Percentiles rank a stretch among this genome's conserved stretches.
phyloP scores from a whole-genome alignment of 2,113 vertebrate species.

The Guaruba guarouba region DNA sequence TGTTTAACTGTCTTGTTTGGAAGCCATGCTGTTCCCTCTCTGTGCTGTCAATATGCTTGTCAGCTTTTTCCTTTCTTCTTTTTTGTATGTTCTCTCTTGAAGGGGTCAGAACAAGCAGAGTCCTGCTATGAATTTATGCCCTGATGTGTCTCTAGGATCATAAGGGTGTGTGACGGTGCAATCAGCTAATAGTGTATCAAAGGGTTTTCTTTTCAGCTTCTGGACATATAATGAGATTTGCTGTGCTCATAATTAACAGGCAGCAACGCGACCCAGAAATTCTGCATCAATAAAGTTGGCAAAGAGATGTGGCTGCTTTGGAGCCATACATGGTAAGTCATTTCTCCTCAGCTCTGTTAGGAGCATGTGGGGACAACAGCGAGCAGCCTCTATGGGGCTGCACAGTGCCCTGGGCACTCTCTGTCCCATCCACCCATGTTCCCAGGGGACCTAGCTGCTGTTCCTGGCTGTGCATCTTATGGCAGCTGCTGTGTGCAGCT shows the following conservation, averaged over 20 bases:
- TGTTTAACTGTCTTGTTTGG: fast-evolving
- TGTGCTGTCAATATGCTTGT: neutral
- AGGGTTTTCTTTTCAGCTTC: neutral
- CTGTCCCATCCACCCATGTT: fast-evolving
- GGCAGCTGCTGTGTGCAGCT: no score
- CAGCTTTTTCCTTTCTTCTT: neutral
- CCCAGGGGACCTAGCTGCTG: neutral
- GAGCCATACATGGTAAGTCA: conserved; percentile 95
- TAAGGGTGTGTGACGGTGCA: fast-evolving
- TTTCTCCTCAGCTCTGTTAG: neutral
- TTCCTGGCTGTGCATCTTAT: neutral
- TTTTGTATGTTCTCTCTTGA: fast-evolving
- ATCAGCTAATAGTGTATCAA: fast-evolving
- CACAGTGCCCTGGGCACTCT: neutral
- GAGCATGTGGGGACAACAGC: fast-evolving
- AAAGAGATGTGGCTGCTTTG: conserved; percentile 97
- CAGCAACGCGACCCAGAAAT: conserved; percentile 97
- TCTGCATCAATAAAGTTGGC: conserved; percentile 98
- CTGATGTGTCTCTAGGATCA: fast-evolving
- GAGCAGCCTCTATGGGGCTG: neutral
- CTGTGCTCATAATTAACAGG: conserved; percentile 72
- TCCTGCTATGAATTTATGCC: fast-evolving
- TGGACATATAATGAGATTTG: neutral
- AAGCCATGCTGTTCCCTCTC: no score
- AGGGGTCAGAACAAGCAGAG: neutral